Evolutionary conservation across 1,140 invertebrate species (phyloP).

Genomic region (Platorchestia sp.): DNA sequence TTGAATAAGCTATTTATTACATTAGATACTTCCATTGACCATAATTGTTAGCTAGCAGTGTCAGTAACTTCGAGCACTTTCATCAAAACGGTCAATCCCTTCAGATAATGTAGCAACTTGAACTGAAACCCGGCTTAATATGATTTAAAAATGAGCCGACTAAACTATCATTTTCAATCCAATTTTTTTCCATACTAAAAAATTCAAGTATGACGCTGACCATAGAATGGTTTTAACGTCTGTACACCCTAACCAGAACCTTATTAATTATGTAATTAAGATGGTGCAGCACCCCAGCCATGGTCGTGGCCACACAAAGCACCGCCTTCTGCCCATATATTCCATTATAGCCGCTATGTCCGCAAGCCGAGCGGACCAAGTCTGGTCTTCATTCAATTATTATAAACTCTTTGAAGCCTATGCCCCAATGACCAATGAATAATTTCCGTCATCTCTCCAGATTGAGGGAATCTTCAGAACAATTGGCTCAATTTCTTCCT

Average conservation of each 20-base stretch:
- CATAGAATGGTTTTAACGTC: neutral
- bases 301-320: neutral
- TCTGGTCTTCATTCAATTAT: neutral
- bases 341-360: neutral
- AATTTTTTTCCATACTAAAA: neutral
- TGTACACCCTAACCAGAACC: neutral
- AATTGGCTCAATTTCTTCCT: neutral
- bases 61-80: neutral
- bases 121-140: neutral
- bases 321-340: neutral
- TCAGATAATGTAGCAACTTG: neutral
- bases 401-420: neutral
- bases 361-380: neutral
- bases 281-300: neutral
- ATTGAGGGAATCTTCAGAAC: neutral
- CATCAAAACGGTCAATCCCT: neutral
- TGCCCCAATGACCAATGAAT: neutral
- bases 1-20: neutral
- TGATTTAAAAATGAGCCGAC: neutral
- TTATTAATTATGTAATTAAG: neutral
- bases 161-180: neutral
- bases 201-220: neutral
- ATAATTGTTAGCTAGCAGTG: neutral
- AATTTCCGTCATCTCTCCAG: neutral
- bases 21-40: neutral